Evolutionary conservation across 1,140 invertebrate species (phyloP).

Genomic region (Pachyrhynchus sulphureomaculatus): DNA sequence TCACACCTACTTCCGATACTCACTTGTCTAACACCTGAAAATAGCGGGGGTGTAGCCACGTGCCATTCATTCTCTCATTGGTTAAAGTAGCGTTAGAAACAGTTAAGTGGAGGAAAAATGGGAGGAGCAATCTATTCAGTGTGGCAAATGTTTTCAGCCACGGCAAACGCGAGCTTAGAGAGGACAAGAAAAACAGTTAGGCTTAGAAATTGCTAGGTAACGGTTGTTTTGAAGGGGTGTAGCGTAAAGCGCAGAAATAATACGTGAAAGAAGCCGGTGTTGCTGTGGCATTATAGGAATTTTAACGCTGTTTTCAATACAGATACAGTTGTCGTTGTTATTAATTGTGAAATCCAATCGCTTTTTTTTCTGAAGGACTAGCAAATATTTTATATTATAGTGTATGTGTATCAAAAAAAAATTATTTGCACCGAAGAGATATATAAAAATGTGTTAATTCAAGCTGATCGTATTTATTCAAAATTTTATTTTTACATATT

Average conservation of each 20-base stretch:
- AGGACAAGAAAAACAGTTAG: constrained; percentile 12
- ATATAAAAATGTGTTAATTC: too few species aligned
- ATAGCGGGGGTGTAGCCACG: constrained; percentile 27
- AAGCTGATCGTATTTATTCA: too few species aligned
- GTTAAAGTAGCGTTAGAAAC: constrained; percentile 29
- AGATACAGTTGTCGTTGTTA: too few species aligned
- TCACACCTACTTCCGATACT: constrained; percentile 17
- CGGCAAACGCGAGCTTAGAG: background rate
- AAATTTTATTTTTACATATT: background rate
- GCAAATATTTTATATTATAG: too few species aligned
- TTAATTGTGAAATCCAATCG: too few species aligned
- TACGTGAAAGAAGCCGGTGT: background rate
- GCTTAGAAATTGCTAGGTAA: constrained; percentile 16
- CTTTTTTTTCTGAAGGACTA: too few species aligned
- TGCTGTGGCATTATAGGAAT: too few species aligned
- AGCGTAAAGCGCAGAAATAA: background rate
- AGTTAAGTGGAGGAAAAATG: constrained; percentile 26
- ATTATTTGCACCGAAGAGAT: too few species aligned
- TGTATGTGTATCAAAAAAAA: too few species aligned
- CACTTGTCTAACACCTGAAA: constrained; percentile 27
- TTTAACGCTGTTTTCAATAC: too few species aligned
- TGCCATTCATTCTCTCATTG: constrained; percentile 31
- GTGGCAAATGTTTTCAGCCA: constrained; percentile 11
- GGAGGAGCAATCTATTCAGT: constrained; percentile 38
- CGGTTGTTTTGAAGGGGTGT: constrained; percentile 2